These are phyloP conservation scores for fruit fly (Drosophila melanogaster) DNA, from an alignment of 1,140 invertebrate species.

Conservation along the genomic window DNA sequence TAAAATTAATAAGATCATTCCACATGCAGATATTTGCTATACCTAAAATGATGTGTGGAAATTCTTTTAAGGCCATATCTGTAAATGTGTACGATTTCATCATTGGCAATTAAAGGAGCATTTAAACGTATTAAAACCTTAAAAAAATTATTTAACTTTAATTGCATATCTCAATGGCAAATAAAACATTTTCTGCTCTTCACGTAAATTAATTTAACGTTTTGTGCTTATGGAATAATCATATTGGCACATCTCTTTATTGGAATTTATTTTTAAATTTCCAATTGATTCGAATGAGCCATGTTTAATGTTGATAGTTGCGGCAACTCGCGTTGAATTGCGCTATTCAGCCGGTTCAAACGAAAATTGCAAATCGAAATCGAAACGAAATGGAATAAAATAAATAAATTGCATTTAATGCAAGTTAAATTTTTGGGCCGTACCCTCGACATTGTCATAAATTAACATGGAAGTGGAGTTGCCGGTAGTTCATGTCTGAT, in stretches of 20 bases:
- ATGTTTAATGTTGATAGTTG: constrained; percentile 41
- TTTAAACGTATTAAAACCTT: neutral
- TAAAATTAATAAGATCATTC: neutral
- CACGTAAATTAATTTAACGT: constrained; percentile 4
- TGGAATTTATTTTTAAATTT: constrained; percentile 31
- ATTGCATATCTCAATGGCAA: neutral
- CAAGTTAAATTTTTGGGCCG: constrained; percentile 47
- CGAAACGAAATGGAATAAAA: constrained; percentile 51
- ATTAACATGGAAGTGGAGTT: constrained; percentile 70
- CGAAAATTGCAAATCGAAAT: constrained; percentile 12
- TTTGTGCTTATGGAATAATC: constrained; percentile 12
- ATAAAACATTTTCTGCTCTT: neutral
- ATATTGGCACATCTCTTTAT: constrained; percentile 1
- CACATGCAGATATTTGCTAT: too few species aligned
- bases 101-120: too few species aligned
- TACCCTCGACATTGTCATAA: constrained; percentile 58
- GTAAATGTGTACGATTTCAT: too few species aligned
- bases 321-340: constrained; percentile 5
- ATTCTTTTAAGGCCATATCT: too few species aligned
- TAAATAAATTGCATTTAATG: constrained; percentile 73
- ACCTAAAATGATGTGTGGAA: too few species aligned
- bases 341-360: constrained; percentile 5
- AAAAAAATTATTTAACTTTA: neutral
- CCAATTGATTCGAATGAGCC: constrained; percentile 11
- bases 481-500: constrained; percentile 20